A percentile compares a stretch with the other conserved stretches of the same genome.
phyloP scores from a whole-genome alignment of 2,888 invertebrate species.

The Ephialtes manifestator region DNA sequence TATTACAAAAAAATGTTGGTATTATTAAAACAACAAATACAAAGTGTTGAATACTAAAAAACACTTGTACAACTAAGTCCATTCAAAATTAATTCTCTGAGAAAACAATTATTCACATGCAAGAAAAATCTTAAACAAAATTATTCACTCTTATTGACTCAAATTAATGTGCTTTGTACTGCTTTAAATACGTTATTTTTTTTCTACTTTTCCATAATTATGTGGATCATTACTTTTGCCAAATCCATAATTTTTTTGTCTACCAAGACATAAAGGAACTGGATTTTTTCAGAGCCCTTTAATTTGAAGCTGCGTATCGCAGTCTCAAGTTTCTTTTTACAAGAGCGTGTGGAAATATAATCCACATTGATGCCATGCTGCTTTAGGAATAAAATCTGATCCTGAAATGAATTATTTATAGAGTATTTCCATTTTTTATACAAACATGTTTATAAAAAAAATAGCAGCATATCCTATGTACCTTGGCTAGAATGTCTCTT shows the following conservation, averaged over 20 bases:
- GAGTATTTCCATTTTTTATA: background rate
- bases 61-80: background rate
- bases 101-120: background rate
- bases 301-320: background rate
- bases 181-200: background rate
- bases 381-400: slow-evolving; percentile 41
- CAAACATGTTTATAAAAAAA: background rate
- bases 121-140: no score
- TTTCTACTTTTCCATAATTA: background rate
- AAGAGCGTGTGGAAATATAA: slow-evolving; percentile 25
- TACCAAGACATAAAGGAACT: slow-evolving; percentile 49
- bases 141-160: no score
- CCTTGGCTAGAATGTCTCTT: slow-evolving; percentile 33
- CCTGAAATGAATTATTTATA: slow-evolving; percentile 37
- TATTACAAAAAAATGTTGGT: no score
- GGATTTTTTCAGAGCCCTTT: background rate
- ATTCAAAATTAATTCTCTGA: background rate
- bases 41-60: background rate
- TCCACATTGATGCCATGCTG: slow-evolving; percentile 12
- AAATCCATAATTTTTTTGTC: background rate
- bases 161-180: background rate
- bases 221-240: slow-evolving; percentile 23
- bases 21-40: background rate
- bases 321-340: background rate
- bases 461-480: background rate